phyloP scores from a whole-genome alignment of 1,140 invertebrate species.

The Nebria ingens region DNA sequence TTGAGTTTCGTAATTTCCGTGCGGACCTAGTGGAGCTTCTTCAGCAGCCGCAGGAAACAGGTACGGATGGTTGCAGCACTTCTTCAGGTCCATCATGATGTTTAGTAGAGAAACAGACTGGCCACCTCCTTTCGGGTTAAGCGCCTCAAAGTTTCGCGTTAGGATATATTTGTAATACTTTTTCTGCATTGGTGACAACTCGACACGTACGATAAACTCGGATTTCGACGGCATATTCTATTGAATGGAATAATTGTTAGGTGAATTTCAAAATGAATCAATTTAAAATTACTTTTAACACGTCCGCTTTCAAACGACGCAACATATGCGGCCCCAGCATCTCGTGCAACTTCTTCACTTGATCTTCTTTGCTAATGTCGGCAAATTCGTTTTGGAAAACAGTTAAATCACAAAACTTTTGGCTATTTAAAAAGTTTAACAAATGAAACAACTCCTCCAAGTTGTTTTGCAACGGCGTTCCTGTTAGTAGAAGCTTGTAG shows the following conservation, averaged over 20 bases:
- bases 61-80: slow-evolving; percentile 99
- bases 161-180: slow-evolving; percentile 99
- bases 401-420: slow-evolving; percentile 88
- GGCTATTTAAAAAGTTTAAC: slow-evolving; percentile 93
- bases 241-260: too few relatives aligned
- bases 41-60: slow-evolving; percentile 92
- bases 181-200: slow-evolving; percentile 98
- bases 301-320: slow-evolving; percentile 95
- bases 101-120: slow-evolving; percentile 94
- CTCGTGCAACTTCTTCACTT: slow-evolving; percentile 97
- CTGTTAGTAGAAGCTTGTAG: slow-evolving; percentile 94
- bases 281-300: slow-evolving; percentile 85
- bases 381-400: slow-evolving; percentile 98
- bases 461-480: slow-evolving; percentile 98
- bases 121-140: slow-evolving; percentile 92
- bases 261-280: too few relatives aligned
- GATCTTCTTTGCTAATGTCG: slow-evolving; percentile 98
- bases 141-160: slow-evolving; percentile 94
- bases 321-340: slow-evolving; percentile 97
- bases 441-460: slow-evolving; percentile 98
- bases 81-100: slow-evolving; percentile 99
- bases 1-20: slow-evolving; percentile 90
- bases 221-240: slow-evolving; percentile 98
- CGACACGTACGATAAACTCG: slow-evolving; percentile 98
- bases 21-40: slow-evolving; percentile 79